Evolutionary conservation across 2,797 vertebrate genomes (phyloP).

Genomic region (Neosilurus hyrtlii): DNA sequence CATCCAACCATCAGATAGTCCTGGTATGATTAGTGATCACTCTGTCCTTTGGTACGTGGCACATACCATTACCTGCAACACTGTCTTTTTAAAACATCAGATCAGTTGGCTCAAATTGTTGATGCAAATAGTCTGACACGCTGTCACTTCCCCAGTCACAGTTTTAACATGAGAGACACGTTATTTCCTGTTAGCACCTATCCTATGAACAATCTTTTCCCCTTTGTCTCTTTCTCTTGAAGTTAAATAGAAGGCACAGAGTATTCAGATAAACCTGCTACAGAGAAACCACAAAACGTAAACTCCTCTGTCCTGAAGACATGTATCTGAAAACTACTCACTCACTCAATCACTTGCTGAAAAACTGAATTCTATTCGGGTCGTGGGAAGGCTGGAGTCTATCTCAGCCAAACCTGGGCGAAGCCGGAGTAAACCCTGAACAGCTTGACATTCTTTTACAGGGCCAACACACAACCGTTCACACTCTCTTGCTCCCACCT

Average conservation of each 20-base stretch:
- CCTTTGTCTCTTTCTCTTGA: not conserved
- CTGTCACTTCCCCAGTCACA: not conserved
- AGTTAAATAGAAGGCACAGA: not conserved
- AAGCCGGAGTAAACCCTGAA: too few relatives aligned
- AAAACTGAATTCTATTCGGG: too few relatives aligned
- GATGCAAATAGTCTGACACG: not conserved
- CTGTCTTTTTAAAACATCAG: not conserved
- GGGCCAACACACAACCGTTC: too few relatives aligned
- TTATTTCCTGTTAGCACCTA: not conserved
- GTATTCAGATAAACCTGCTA: not conserved
- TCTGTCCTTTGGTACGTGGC: not conserved
- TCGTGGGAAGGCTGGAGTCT: too few relatives aligned
- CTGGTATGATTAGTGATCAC: not conserved
- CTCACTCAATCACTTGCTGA: too few relatives aligned
- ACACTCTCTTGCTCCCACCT: too few relatives aligned
- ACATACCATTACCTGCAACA: not conserved
- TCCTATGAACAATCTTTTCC: not conserved
- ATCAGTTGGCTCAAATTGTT: not conserved
- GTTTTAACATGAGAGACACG: not conserved
- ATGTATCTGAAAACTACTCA: not conserved
- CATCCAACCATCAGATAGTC: not conserved
- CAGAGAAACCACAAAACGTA: not conserved
- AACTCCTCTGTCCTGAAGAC: too few relatives aligned
- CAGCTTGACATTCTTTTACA: too few relatives aligned
- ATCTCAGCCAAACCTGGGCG: too few relatives aligned